Evolutionary conservation across 2,797 vertebrate genomes (phyloP).

Genomic region (Bufotes viridis): DNA sequence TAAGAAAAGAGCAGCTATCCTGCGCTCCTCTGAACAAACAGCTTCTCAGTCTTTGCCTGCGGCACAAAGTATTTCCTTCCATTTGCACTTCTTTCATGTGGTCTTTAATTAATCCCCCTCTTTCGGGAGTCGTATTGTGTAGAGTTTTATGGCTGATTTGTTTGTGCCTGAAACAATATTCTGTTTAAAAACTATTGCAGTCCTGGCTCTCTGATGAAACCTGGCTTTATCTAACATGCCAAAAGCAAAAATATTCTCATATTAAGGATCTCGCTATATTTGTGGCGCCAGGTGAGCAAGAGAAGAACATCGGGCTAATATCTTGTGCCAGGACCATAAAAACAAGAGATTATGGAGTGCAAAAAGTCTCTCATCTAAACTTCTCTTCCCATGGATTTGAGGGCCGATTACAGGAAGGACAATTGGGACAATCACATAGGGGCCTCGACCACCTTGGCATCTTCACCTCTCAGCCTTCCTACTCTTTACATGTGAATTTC

Average conservation of each 20-base stretch:
- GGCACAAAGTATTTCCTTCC: conserved; percentile 47
- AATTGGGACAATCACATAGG: not conserved
- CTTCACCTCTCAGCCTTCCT: not conserved
- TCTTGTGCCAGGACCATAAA: not conserved
- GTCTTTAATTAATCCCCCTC: conserved; percentile 57
- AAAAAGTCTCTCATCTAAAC: not conserved
- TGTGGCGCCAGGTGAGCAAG: not conserved
- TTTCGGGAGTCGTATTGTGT: conserved; percentile 54
- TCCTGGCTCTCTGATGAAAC: conserved; percentile 35
- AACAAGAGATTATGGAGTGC: not conserved
- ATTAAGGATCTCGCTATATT: not conserved
- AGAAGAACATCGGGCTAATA: not conserved
- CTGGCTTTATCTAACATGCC: not conserved
- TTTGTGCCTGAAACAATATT: conserved; percentile 57
- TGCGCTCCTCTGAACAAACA: conserved; percentile 44
- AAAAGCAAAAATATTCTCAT: conserved; percentile 19
- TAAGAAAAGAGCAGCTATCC: conserved; percentile 36
- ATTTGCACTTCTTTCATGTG: conserved; percentile 57
- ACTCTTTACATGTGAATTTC: too few species aligned
- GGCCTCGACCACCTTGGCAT: not conserved
- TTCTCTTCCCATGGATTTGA: not conserved
- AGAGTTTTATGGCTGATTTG: conserved; percentile 50
- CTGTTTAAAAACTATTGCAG: conserved; percentile 25
- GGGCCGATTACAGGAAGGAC: not conserved
- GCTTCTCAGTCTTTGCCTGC: conserved; percentile 35